Base-by-base conservation (phyloP, 2,113 vertebrate species). In the Nannobrachium achirus region DNA sequence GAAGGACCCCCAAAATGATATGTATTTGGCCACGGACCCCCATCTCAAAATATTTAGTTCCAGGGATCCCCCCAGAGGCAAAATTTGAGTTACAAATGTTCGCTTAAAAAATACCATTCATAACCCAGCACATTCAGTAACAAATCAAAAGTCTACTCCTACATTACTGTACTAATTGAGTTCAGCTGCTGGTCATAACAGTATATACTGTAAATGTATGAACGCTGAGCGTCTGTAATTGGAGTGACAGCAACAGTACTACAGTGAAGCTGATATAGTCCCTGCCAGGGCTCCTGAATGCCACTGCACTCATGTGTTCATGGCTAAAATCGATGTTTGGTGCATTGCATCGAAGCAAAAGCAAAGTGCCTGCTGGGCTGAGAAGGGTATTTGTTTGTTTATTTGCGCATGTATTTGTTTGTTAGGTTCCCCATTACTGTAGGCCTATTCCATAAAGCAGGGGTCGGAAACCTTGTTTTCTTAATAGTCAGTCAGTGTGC, bases 271-370 rank as follows among this genome's bases (percentile, higher is more conserved):
- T n/a, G n/a, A n/a, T n/a, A n/a, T 14, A 38, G 60, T 4, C 46
- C 16, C 46, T 16, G 16, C 40, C 13, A 60, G 40, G 42, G 41
- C 16, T 20, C 15, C 41, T 40, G 39, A 20, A 62, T 16, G 38
- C 4, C 18, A 48, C 42, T 61, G 44, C 59, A 61, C 7, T 14
- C 46, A n/a, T 14, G 46, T 2, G 46, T n/a, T 9, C 11, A 63
- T 49, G n/a, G 25, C 45, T n/a, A 48, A 46, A 46, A 33, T 61
- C 3, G n/a, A 25, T 46, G 46, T 14, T 48, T 48, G 59, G 18
- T 48, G 59, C 59, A 61, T 44, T 48, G 59, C 59, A 61, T 45
- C 59, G 46, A 18, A 15, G 19, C 19, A 8, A 48, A 48, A 61
- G n/a, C 20, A 48, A 4, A 14, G 18, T 46, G 9, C 11, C 10